Conservation (phyloP, 2,888 invertebrate genomes). For the Thecophora atra region DNA sequence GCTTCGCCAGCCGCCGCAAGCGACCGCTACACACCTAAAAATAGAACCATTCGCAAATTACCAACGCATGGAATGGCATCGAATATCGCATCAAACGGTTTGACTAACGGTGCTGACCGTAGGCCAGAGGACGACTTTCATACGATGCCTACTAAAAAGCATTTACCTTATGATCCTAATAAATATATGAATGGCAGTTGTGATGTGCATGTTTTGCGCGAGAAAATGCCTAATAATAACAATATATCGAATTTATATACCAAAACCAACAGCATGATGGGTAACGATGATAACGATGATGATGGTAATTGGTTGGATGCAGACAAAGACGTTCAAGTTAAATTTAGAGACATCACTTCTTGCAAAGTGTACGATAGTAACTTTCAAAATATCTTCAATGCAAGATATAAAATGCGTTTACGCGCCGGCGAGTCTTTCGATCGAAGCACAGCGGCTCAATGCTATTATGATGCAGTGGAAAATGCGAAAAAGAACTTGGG, state of each 20-base stretch:
- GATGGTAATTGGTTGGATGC: slow-evolving; percentile 48
- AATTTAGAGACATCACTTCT: slow-evolving; percentile 42
- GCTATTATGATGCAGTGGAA: not conserved
- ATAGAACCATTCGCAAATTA: slow-evolving; percentile 34
- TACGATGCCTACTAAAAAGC: not conserved
- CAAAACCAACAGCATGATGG: slow-evolving; percentile 17
- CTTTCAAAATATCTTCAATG: slow-evolving; percentile 27
- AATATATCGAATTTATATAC: slow-evolving; percentile 38
- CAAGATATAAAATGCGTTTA: slow-evolving; percentile 51
- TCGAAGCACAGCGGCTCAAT: not conserved
- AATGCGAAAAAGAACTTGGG: slow-evolving; percentile 11
- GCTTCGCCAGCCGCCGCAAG: not conserved
- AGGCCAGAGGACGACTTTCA: not conserved
- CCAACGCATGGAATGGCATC: slow-evolving; percentile 30
- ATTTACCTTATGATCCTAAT: not conserved
- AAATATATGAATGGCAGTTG: slow-evolving; percentile 13
- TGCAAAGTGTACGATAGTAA: slow-evolving; percentile 42
- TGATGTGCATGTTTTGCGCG: slow-evolving; percentile 46
- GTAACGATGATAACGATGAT: slow-evolving; percentile 31
- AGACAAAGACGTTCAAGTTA: slow-evolving; percentile 35
- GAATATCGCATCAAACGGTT: slow-evolving; percentile 3
- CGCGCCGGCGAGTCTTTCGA: slow-evolving; percentile 26
- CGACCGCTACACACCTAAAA: not conserved
- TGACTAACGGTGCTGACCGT: not conserved
- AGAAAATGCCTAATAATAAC: slow-evolving; percentile 49